Evolutionary conservation across 2,888 invertebrate genomes (phyloP).

Genomic region (Sinotaia quadrata): DNA sequence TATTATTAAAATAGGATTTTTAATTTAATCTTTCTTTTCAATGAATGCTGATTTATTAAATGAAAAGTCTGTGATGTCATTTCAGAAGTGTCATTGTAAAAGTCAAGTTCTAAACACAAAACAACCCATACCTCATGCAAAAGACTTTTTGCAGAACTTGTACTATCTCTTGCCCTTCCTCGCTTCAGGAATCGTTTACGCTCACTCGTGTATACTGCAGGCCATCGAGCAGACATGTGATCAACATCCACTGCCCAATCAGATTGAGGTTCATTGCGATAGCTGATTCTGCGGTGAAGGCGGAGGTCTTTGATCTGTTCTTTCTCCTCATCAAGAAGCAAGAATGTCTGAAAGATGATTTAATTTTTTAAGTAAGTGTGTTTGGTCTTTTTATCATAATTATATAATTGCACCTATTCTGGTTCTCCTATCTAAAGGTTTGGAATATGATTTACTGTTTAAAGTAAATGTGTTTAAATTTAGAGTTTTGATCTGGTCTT

Average conservation of each 20-base stretch:
- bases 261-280: slow-evolving; percentile 33
- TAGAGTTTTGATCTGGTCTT: no score
- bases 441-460: no score
- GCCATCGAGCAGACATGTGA: slow-evolving; percentile 46
- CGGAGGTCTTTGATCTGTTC: slow-evolving; percentile 38
- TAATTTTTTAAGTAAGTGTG: neutral
- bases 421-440: no score
- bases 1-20: no score
- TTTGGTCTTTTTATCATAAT: neutral
- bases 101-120: no score
- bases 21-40: no score
- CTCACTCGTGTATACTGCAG: slow-evolving; percentile 33
- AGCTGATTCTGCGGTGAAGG: slow-evolving; percentile 31
- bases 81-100: no score
- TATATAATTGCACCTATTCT: no score
- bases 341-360: slow-evolving; percentile 33
- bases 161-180: slow-evolving; percentile 36
- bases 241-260: slow-evolving; percentile 40
- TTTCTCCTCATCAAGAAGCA: slow-evolving; percentile 44
- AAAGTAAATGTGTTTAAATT: no score
- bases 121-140: slow-evolving; percentile 36
- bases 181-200: slow-evolving; percentile 35
- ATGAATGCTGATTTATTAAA: no score
- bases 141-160: slow-evolving; percentile 40
- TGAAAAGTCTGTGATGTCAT: no score